Evolutionary conservation across 2,797 vertebrate species (phyloP).

Genomic region (Falco rusticolus): DNA sequence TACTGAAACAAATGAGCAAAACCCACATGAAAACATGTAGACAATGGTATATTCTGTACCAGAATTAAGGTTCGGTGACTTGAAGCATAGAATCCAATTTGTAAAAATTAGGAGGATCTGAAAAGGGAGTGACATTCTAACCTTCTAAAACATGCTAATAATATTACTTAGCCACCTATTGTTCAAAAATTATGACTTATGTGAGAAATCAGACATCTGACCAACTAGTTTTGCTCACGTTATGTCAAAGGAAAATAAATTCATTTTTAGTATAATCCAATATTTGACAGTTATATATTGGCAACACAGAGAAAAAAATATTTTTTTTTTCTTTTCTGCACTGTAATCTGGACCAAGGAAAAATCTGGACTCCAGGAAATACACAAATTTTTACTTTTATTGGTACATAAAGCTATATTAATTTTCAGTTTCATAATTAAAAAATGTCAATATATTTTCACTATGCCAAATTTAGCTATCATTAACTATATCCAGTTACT

Average conservation of each 20-base stretch:
- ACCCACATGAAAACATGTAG: background rate
- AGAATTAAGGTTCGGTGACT: background rate
- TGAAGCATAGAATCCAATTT: background rate
- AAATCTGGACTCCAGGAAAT: background rate
- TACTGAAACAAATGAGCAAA: background rate
- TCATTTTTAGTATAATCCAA: background rate
- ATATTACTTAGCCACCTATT: background rate
- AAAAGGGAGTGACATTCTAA: background rate
- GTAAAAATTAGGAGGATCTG: background rate
- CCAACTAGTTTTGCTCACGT: background rate
- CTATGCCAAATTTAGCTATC: background rate
- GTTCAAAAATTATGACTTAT: background rate
- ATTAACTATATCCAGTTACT: background rate
- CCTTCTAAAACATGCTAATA: background rate
- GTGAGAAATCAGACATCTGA: background rate
- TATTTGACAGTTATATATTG: background rate
- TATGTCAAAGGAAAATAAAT: background rate
- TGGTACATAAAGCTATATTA: background rate
- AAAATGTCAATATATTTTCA: background rate
- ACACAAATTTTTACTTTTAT: background rate
- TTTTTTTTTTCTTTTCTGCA: background rate
- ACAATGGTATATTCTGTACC: background rate
- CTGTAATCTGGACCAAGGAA: background rate
- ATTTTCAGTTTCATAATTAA: background rate
- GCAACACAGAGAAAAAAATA: background rate